Percentiles rank a stretch among this genome's conserved stretches.
phyloP scores from a whole-genome alignment of 2,113 vertebrate species.

The Vombatus ursinus region DNA sequence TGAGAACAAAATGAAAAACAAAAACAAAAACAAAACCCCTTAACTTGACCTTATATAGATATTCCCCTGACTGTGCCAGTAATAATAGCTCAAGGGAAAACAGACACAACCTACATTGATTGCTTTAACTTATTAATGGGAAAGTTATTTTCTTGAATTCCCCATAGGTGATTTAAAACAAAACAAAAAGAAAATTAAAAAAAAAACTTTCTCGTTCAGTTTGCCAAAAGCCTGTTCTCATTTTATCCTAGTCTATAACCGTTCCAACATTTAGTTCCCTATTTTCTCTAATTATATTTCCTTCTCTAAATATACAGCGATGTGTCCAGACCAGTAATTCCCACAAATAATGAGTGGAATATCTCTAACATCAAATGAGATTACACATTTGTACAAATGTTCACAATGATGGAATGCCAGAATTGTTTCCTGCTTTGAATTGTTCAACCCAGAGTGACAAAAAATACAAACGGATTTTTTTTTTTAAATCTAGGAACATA shows the following conservation, averaged over 20 bases:
- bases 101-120: conserved; percentile 41
- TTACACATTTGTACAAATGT: not conserved
- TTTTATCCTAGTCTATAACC: conserved; percentile 50
- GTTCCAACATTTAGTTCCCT: conserved; percentile 61
- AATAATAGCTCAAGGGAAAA: conserved; percentile 52
- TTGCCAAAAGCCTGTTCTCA: conserved; percentile 40
- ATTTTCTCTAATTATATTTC: conserved; percentile 59
- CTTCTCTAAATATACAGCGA: conserved; percentile 31
- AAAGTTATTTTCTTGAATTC: conserved; percentile 65
- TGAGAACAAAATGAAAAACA: conserved; percentile 1
- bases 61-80: conserved; percentile 8
- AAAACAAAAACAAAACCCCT: not conserved
- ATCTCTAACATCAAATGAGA: not conserved
- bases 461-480: not conserved
- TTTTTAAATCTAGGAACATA: not conserved
- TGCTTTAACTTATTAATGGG: conserved; percentile 60
- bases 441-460: conserved; percentile 12
- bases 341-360: not conserved
- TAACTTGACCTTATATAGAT: conserved; percentile 56
- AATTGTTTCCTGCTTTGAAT: conserved; percentile 15
- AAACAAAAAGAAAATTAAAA: not conserved
- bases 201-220: conserved; percentile 34
- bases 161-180: conserved; percentile 49
- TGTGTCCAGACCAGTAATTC: conserved; percentile 21
- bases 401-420: not conserved